phyloP scores from a whole-genome alignment of 2,797 vertebrate genomes.

The Corythornis leucogaster region DNA sequence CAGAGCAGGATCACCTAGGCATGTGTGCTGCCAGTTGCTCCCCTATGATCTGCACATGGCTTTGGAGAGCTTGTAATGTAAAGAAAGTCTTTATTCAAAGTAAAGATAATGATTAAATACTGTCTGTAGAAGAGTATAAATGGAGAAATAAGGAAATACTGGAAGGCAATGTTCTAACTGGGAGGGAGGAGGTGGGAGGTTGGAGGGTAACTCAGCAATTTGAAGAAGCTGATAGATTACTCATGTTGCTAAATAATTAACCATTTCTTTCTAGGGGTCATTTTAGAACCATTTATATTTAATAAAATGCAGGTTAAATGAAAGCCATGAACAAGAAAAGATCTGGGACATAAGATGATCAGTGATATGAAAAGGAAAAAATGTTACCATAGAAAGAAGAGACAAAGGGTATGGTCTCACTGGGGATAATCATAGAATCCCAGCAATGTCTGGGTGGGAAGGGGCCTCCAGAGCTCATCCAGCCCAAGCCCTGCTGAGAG shows the following conservation, averaged over 20 bases:
- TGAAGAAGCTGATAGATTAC: neutral
- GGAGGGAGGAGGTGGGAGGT: neutral
- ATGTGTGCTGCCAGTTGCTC: neutral
- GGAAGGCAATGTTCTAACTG: neutral
- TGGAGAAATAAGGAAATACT: neutral
- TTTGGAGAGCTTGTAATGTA: neutral
- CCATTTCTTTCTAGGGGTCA: neutral
- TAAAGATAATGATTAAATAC: neutral
- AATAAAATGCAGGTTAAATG: neutral
- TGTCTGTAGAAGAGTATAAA: neutral
- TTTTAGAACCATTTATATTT: slow-evolving; percentile 16
- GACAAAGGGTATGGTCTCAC: neutral
- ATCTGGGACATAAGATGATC: neutral
- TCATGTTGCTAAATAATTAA: slow-evolving; percentile 47
- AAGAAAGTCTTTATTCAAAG: neutral
- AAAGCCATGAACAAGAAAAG: neutral
- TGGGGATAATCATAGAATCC: neutral
- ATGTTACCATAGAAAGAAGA: neutral
- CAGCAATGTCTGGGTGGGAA: too few relatives aligned
- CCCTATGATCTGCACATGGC: neutral
- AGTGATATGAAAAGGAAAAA: neutral
- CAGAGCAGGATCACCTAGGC: too few relatives aligned
- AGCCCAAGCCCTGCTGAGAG: too few relatives aligned
- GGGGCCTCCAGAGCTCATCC: too few relatives aligned
- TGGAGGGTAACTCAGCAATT: neutral